phyloP scores from a whole-genome alignment of 2,888 invertebrate species.

The Drosophila pegasa region DNA sequence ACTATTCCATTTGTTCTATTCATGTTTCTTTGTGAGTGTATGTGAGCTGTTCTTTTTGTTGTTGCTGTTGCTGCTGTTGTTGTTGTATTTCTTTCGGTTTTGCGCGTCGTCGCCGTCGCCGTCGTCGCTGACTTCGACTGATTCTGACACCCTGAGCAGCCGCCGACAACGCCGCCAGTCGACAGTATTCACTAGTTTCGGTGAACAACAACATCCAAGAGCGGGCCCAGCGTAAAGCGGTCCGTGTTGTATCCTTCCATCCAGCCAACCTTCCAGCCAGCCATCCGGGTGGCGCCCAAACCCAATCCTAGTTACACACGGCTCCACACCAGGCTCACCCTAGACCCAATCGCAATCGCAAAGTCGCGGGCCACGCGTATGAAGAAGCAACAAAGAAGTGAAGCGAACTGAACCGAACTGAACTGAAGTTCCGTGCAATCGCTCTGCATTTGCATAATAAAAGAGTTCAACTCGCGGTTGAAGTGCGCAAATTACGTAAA shows the following conservation, averaged over 20 bases:
- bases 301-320: too few species aligned
- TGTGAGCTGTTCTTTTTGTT: neutral
- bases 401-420: slow-evolving; percentile 5
- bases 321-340: neutral
- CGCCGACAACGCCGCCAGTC: slow-evolving; percentile 33
- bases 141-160: slow-evolving; percentile 31
- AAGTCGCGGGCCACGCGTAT: slow-evolving; percentile 14
- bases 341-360: neutral
- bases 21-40: slow-evolving; percentile 21
- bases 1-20: slow-evolving; percentile 21
- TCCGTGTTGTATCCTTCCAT: slow-evolving; percentile 16
- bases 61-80: too few species aligned
- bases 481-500: slow-evolving; percentile 50
- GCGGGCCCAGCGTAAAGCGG: slow-evolving; percentile 42
- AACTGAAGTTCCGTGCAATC: slow-evolving; percentile 25
- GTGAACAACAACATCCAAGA: slow-evolving; percentile 52
- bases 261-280: too few species aligned
- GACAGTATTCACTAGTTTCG: slow-evolving; percentile 57
- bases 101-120: slow-evolving; percentile 39
- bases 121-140: slow-evolving; percentile 55
- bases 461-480: slow-evolving; percentile 20
- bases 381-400: slow-evolving; percentile 24
- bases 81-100: slow-evolving; percentile 51
- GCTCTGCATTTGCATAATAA: slow-evolving; percentile 43
- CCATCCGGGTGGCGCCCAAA: too few species aligned